Conservation (phyloP, 2,113 vertebrate species). For the Nycticorax nycticorax region DNA sequence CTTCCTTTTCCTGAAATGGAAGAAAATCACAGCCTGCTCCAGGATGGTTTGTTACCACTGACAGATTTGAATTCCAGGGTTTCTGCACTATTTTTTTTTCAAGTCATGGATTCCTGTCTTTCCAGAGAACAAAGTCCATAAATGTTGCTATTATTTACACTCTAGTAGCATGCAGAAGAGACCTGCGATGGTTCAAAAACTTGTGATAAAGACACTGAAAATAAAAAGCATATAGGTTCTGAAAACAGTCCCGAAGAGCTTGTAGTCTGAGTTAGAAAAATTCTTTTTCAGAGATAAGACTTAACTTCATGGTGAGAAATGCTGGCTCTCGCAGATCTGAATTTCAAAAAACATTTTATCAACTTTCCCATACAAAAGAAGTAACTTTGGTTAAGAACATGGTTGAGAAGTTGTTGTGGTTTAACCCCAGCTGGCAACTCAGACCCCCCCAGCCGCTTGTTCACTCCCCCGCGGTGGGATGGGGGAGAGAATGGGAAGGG, state of each 20-base stretch:
- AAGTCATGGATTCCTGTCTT: neutral
- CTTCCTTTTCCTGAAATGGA: slow-evolving; percentile 8
- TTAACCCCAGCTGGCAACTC: neutral
- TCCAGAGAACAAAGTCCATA: slow-evolving; percentile 11
- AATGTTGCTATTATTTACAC: slow-evolving; percentile 34
- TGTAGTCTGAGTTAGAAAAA: slow-evolving; percentile 6
- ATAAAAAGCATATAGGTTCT: neutral
- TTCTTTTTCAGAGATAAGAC: slow-evolving; percentile 4
- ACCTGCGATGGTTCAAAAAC: slow-evolving; percentile 17
- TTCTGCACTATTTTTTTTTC: slow-evolving; percentile 5
- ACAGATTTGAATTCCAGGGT: slow-evolving; percentile 12
- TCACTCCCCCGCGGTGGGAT: neutral
- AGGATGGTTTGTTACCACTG: neutral
- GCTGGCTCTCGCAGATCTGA: neutral
- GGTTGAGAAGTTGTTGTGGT: neutral
- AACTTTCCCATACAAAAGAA: neutral
- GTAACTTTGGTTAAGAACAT: neutral
- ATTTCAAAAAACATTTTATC: neutral
- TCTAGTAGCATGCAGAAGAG: neutral
- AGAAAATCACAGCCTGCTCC: slow-evolving; percentile 21
- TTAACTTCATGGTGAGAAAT: neutral
- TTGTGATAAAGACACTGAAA: slow-evolving; percentile 28
- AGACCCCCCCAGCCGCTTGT: neutral
- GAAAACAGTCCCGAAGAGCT: slow-evolving; percentile 37
- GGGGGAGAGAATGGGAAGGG: neutral